A percentile compares a stretch with the other conserved stretches of the same genome.
phyloP scores from a whole-genome alignment of 2,888 invertebrate genomes.

The Dasysyrphus albostriatus region DNA sequence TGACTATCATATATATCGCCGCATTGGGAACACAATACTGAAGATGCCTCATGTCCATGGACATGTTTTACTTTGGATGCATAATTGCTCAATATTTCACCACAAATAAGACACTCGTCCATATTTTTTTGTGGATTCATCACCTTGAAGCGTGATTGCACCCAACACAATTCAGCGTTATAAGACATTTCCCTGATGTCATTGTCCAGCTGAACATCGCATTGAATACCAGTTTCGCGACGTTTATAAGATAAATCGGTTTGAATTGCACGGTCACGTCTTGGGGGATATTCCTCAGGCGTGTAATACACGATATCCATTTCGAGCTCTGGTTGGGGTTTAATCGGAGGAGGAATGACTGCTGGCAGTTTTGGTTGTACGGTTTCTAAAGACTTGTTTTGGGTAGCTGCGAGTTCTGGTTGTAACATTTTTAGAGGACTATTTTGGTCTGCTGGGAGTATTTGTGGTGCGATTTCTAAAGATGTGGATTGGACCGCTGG shows the following conservation, averaged over 20 bases:
- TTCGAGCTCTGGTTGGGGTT: not conserved
- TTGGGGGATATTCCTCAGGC: not conserved
- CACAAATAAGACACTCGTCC: constrained; percentile 53
- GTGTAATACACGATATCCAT: constrained; percentile 35
- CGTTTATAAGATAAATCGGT: not conserved
- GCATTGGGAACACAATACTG: constrained; percentile 42
- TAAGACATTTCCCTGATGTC: not conserved
- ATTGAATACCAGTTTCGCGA: constrained; percentile 27
- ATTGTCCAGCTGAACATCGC: constrained; percentile 42
- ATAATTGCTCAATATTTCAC: constrained; percentile 33
- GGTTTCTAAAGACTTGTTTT: not conserved
- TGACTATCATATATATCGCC: constrained; percentile 10
- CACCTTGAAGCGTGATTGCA: not conserved
- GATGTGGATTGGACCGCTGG: not conserved
- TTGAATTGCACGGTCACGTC: constrained; percentile 43
- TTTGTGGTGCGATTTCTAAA: not conserved
- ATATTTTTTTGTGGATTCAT: not conserved
- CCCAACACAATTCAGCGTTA: not conserved
- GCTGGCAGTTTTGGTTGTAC: not conserved
- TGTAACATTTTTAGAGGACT: no score
- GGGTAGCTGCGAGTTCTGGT: no score
- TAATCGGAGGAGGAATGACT: not conserved
- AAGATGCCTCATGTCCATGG: not conserved
- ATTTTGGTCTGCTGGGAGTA: not conserved
- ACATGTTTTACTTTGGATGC: constrained; percentile 33